Percentiles rank a stretch among this genome's conserved stretches.
These are phyloP conservation scores for Cecropterus lyciades DNA, from an alignment of 1,140 invertebrate genomes.

Conservation along the genomic window DNA sequence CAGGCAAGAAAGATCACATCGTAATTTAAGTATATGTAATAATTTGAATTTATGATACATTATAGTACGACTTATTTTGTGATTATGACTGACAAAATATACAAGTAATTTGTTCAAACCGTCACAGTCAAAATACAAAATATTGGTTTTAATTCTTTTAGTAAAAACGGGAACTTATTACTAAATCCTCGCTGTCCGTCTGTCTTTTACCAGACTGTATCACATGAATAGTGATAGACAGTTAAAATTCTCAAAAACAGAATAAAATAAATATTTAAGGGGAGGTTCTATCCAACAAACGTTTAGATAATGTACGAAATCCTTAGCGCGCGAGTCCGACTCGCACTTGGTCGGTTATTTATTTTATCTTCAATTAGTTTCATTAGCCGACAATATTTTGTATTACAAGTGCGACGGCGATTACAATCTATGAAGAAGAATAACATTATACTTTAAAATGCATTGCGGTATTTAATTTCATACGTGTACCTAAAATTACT, in stretches of 20 bases:
- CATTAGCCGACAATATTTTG: slow-evolving; percentile 11
- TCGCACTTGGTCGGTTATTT: no score
- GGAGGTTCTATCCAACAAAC: no score
- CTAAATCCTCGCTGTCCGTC: no score
- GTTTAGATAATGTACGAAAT: no score
- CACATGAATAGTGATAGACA: no score
- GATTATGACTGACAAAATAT: slow-evolving; percentile 22
- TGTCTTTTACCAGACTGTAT: no score
- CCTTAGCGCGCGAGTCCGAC: no score
- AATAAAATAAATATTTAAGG: no score
- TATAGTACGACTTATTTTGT: slow-evolving; percentile 8
- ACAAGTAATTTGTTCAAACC: slow-evolving; percentile 17
- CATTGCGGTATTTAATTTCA: slow-evolving; percentile 28
- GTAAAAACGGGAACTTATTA: no score
- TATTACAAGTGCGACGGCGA: slow-evolving; percentile 22
- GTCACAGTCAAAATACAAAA: slow-evolving; percentile 28
- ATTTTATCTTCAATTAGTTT: no score
- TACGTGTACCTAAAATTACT: slow-evolving; percentile 29
- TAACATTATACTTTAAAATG: slow-evolving; percentile 29
- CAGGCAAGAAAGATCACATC: slow-evolving; percentile 30
- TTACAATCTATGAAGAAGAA: slow-evolving; percentile 24
- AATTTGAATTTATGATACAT: slow-evolving; percentile 20
- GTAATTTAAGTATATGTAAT: slow-evolving; percentile 12
- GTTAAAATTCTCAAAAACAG: no score
- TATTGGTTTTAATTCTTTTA: slow-evolving; percentile 1